phyloP scores from a whole-genome alignment of 2,797 vertebrate genomes.

The Argyrosomus regius region DNA sequence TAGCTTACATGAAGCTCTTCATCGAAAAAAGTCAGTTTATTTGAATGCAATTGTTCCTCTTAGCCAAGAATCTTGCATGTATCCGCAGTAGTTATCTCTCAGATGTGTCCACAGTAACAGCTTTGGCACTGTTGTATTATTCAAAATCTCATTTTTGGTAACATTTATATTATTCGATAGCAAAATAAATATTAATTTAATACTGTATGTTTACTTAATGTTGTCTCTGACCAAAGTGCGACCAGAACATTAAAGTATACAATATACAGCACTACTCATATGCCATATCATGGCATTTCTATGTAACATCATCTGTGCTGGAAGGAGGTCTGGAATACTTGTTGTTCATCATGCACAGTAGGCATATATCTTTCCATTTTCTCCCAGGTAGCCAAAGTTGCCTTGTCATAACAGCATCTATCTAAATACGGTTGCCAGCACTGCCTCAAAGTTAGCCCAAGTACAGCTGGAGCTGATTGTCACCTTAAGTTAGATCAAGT shows the following conservation, averaged over 20 bases:
- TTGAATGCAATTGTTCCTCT: constrained; percentile 63
- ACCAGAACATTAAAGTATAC: not conserved
- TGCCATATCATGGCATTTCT: not conserved
- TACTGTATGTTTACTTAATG: not conserved
- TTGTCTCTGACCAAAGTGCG: too few species aligned
- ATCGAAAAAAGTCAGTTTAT: constrained; percentile 66
- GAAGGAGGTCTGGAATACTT: not conserved
- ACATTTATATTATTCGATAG: constrained; percentile 4
- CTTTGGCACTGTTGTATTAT: not conserved
- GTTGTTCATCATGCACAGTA: not conserved
- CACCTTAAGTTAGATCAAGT: not conserved
- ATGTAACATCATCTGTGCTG: not conserved
- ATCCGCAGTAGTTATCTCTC: constrained; percentile 45
- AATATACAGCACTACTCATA: not conserved
- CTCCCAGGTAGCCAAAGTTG: not conserved
- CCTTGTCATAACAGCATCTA: constrained; percentile 7
- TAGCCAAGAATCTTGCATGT: constrained; percentile 34
- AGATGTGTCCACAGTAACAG: constrained; percentile 30
- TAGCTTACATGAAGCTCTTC: constrained; percentile 64
- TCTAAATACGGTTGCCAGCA: constrained; percentile 12
- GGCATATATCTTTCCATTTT: not conserved
- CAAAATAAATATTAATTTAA: not conserved
- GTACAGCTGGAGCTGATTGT: constrained; percentile 11
- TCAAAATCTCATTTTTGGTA: constrained; percentile 19
- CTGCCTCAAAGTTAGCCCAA: constrained; percentile 4